phyloP scores from a whole-genome alignment of 2,113 vertebrate genomes.

The Myrmecophaga tridactyla region DNA sequence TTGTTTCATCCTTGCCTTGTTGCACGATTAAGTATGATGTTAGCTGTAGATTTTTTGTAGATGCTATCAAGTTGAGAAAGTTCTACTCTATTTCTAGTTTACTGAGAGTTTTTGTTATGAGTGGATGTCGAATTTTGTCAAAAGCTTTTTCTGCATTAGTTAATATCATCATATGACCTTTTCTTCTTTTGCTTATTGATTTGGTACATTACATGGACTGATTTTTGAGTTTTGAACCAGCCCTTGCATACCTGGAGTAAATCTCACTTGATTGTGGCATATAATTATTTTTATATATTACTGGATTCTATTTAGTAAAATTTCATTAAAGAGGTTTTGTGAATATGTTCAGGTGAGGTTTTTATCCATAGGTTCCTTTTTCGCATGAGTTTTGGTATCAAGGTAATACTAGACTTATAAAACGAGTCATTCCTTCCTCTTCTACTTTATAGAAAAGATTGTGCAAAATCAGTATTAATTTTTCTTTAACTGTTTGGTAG shows the following conservation, averaged over 20 bases:
- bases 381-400: background rate
- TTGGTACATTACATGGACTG: no score
- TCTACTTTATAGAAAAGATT: no score
- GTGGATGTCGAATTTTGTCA: no score
- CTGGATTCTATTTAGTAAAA: background rate
- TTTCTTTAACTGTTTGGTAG: background rate
- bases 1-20: background rate
- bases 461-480: no score
- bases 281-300: no score
- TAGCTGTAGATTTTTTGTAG: background rate
- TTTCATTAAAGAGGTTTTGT: conserved; percentile 2
- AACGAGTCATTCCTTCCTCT: background rate
- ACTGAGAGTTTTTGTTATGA: no score
- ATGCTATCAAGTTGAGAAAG: background rate
- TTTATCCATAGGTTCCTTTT: background rate
- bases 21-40: no score
- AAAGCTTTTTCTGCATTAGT: background rate
- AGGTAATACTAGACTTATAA: background rate
- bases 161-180: background rate
- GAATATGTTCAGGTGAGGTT: background rate
- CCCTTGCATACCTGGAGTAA: background rate
- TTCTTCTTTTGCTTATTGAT: conserved; percentile 13
- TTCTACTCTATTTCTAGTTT: no score
- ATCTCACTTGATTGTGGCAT: no score
- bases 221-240: background rate